Conservation (phyloP, 2,888 invertebrate genomes). For the Ophion ellenae region DNA sequence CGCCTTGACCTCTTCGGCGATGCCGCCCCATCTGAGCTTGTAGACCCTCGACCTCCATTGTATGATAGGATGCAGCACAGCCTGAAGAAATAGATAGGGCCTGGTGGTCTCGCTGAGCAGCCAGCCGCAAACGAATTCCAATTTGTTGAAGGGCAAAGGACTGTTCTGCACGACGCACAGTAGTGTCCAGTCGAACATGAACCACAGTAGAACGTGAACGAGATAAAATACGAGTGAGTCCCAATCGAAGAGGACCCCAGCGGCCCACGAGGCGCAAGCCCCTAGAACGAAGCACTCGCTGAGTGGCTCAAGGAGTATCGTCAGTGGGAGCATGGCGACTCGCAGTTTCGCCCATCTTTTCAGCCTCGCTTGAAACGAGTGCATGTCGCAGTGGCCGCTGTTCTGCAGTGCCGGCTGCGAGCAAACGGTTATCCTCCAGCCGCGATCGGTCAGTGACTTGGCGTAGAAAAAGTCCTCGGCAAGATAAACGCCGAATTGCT, state of each 20-base stretch:
- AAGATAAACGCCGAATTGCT: slow-evolving; percentile 95
- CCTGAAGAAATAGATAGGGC: slow-evolving; percentile 94
- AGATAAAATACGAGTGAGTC: slow-evolving; percentile 96
- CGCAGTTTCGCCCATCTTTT: slow-evolving; percentile 97
- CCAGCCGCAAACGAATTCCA: slow-evolving; percentile 98
- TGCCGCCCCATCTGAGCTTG: slow-evolving; percentile 97
- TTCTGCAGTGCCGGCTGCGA: slow-evolving; percentile 98
- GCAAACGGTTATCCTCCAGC: slow-evolving; percentile 95
- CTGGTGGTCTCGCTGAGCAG: slow-evolving; percentile 96
- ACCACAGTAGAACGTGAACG: slow-evolving; percentile 97
- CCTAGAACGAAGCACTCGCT: slow-evolving; percentile 98
- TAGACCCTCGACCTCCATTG: slow-evolving; percentile 97
- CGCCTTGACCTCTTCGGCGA: slow-evolving; percentile 94
- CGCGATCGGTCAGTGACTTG: slow-evolving; percentile 93
- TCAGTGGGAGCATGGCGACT: slow-evolving; percentile 97
- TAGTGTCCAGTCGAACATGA: slow-evolving; percentile 97
- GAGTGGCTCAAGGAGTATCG: slow-evolving; percentile 96
- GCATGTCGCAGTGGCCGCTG: slow-evolving; percentile 94
- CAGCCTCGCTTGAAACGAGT: slow-evolving; percentile 93
- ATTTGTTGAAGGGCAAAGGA: slow-evolving; percentile 96
- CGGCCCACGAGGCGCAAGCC: slow-evolving; percentile 95
- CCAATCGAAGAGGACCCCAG: slow-evolving; percentile 92
- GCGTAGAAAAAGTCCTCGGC: slow-evolving; percentile 99
- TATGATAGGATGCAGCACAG: slow-evolving; percentile 94
- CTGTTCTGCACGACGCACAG: slow-evolving; percentile 96